These are phyloP conservation scores for Polylopha cassiicola DNA, from an alignment of 2,888 invertebrate genomes.

Conservation along the genomic window DNA sequence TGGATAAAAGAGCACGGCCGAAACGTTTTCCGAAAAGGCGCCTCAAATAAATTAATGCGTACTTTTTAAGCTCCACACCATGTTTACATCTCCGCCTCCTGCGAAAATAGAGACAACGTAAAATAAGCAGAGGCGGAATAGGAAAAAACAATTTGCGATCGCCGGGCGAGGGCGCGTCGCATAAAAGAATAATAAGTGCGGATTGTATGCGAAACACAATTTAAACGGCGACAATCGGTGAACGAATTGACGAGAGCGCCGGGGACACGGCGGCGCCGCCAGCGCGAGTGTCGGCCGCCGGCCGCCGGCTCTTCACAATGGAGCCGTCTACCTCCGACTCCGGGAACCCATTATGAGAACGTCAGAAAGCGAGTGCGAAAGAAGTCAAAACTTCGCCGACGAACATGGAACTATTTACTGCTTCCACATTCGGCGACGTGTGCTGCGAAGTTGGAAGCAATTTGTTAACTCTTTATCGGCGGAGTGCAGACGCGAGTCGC, in stretches of 20 bases:
- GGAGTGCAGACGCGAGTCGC: constrained; percentile 40
- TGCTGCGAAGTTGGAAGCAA: constrained; percentile 66
- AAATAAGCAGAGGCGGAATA: constrained; percentile 45
- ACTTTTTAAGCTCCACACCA: constrained; percentile 52
- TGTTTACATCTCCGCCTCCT: constrained; percentile 54
- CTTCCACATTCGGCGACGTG: constrained; percentile 65
- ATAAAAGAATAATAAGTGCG: constrained; percentile 61
- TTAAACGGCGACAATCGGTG: constrained; percentile 64
- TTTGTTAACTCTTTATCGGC: constrained; percentile 70
- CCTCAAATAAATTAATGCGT: constrained; percentile 62
- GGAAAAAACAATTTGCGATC: constrained; percentile 49
- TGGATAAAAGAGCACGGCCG: constrained; percentile 59
- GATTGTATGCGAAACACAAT: constrained; percentile 61
- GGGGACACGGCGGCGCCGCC: constrained; percentile 24
- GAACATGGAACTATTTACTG: constrained; percentile 69
- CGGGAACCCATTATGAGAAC: constrained; percentile 59
- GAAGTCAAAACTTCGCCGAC: constrained; percentile 68
- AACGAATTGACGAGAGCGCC: constrained; percentile 42
- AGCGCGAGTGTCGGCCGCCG: too few relatives aligned
- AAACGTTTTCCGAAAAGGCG: constrained; percentile 59
- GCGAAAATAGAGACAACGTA: constrained; percentile 52
- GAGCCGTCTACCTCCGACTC: constrained; percentile 37
- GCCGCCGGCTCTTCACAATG: constrained; percentile 43
- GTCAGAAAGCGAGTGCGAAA: constrained; percentile 63
- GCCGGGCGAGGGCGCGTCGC: constrained; percentile 32